A percentile compares a stretch with the other conserved stretches of the same genome.
phyloP scores from a whole-genome alignment of 2,888 invertebrate species.

The Caenorhabditis plicata region DNA sequence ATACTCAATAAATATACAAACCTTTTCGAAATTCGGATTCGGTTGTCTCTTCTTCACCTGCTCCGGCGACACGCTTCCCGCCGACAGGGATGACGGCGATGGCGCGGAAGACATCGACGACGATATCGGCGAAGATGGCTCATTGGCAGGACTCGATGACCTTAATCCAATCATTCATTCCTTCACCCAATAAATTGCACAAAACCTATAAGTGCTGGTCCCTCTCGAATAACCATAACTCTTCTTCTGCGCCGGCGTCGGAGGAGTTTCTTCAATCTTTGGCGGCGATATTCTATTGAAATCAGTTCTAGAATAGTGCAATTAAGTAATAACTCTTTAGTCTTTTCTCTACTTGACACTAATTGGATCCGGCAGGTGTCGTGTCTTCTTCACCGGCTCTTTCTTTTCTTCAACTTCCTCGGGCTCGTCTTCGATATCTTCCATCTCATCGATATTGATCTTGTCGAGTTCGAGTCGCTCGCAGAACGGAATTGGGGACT shows the following conservation, averaged over 20 bases:
- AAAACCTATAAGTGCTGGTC: too few relatives aligned
- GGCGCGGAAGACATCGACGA: slow-evolving; percentile 43
- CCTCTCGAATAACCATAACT: slow-evolving; percentile 23
- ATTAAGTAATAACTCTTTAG: too few relatives aligned
- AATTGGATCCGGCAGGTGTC: slow-evolving; percentile 23
- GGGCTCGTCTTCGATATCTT: slow-evolving; percentile 17
- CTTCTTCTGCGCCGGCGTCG: slow-evolving; percentile 36
- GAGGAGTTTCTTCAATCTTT: slow-evolving; percentile 42
- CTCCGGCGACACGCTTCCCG: slow-evolving; percentile 42
- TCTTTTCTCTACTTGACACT: slow-evolving; percentile 28
- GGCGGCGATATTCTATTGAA: slow-evolving; percentile 23
- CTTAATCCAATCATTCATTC: slow-evolving; percentile 14
- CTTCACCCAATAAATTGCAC: too few relatives aligned
- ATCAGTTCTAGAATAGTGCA: slow-evolving; percentile 25
- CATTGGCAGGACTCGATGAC: slow-evolving; percentile 28
- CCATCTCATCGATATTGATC: slow-evolving; percentile 26
- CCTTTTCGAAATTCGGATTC: slow-evolving; percentile 29
- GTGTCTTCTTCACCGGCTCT: background rate
- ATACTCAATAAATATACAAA: background rate
- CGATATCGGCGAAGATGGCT: slow-evolving; percentile 40
- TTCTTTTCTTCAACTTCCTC: slow-evolving; percentile 16
- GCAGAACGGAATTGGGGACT: slow-evolving; percentile 34
- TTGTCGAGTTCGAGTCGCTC: slow-evolving; percentile 26
- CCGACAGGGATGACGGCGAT: slow-evolving; percentile 43
- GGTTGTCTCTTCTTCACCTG: slow-evolving; percentile 12